Evolutionary conservation across 1,140 invertebrate genomes (phyloP).

Genomic region (Liolophura sinensis): DNA sequence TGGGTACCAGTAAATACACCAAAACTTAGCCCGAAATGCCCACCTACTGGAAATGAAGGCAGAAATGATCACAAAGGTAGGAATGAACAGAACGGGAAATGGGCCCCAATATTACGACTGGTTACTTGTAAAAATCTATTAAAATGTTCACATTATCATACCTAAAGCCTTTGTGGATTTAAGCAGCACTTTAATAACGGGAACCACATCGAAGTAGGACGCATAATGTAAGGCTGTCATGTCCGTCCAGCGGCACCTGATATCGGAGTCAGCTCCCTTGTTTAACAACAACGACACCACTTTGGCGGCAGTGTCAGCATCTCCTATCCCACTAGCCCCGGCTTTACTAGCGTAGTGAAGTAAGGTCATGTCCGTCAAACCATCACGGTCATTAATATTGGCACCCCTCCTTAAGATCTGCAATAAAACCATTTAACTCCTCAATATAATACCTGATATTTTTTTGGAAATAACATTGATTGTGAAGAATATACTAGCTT

Average conservation of each 20-base stretch:
- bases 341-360: constrained; percentile 65
- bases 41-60: too few species aligned
- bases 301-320: constrained; percentile 51
- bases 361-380: constrained; percentile 66
- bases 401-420: constrained; percentile 60
- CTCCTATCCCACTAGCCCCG: constrained; percentile 63
- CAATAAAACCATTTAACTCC: constrained; percentile 14
- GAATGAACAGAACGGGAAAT: too few species aligned
- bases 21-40: too few species aligned
- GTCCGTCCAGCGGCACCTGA: constrained; percentile 65
- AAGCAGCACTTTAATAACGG: constrained; percentile 60
- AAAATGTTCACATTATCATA: constrained; percentile 11
- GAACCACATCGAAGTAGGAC: constrained; percentile 64
- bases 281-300: constrained; percentile 54
- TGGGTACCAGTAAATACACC: too few species aligned
- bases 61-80: too few species aligned
- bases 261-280: constrained; percentile 60
- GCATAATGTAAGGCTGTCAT: constrained; percentile 67
- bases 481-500: too few species aligned
- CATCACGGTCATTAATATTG: constrained; percentile 63
- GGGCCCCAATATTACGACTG: too few species aligned
- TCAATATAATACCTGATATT: constrained; percentile 6
- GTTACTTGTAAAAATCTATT: too few species aligned
- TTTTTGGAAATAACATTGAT: too few species aligned
- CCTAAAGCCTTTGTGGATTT: constrained; percentile 56